These are phyloP conservation scores for Sceloporus tristichus DNA, from an alignment of 2,113 vertebrate species.

Conservation along the genomic window DNA sequence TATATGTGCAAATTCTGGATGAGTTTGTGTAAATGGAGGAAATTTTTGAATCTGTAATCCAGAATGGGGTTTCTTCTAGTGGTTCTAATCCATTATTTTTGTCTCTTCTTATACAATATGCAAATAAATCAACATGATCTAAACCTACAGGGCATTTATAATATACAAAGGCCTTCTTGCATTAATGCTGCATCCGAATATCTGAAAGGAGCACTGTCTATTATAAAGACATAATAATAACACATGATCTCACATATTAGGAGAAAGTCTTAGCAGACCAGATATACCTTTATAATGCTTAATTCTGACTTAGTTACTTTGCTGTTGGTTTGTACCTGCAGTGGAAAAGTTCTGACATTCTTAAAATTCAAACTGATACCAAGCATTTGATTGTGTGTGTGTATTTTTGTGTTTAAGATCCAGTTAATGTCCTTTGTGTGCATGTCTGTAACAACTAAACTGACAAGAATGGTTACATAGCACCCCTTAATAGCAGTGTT, in stretches of 20 bases:
- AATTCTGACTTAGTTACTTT: neutral
- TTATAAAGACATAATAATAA: neutral
- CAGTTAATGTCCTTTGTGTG: conserved; percentile 8
- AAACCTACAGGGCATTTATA: neutral
- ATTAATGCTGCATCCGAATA: neutral
- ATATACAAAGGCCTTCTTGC: neutral
- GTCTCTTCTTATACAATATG: neutral
- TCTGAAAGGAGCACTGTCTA: neutral
- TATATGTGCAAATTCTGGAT: neutral
- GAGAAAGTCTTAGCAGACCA: neutral
- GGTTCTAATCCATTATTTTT: neutral
- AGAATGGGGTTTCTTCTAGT: neutral
- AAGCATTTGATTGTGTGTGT: neutral
- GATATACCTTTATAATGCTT: neutral
- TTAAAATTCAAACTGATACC: neutral
- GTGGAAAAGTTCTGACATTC: conserved; percentile 32
- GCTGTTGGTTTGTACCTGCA: neutral
- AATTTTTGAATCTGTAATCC: neutral
- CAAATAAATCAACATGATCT: neutral
- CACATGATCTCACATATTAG: neutral
- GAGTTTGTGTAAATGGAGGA: neutral
- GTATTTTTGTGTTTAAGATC: neutral
- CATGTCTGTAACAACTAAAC: neutral
- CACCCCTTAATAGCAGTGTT: conserved; percentile 17
- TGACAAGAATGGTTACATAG: conserved; percentile 26